A percentile compares a stretch with the other conserved stretches of the same genome.
Evolutionary conservation across 2,888 invertebrate species (phyloP).

Genomic region (Dryadula phaetusa): DNA sequence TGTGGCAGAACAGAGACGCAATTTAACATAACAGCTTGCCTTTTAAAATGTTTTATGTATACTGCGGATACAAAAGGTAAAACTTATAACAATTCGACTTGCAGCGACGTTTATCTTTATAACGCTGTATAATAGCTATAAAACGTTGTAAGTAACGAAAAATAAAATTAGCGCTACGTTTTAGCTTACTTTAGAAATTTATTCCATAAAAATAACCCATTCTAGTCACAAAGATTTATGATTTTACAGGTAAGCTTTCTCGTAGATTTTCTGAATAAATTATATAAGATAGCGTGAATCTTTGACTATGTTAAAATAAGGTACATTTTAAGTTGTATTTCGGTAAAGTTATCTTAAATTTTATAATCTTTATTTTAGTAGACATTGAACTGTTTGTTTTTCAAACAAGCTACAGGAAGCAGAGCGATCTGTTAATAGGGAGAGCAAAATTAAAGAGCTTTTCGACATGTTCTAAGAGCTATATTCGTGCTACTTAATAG

Average conservation of each 20-base stretch:
- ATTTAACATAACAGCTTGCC: slow-evolving; percentile 13
- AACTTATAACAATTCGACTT: slow-evolving; percentile 18
- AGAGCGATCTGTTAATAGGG: background rate
- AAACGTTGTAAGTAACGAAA: background rate
- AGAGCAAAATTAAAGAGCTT: slow-evolving; percentile 6
- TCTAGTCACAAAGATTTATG: background rate
- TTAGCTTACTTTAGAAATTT: slow-evolving; percentile 17
- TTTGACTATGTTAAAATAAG: background rate
- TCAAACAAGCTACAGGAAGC: background rate
- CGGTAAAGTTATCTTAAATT: background rate
- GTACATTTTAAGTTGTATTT: background rate
- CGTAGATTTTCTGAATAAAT: slow-evolving; percentile 10
- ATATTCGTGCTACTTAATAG: slow-evolving; percentile 41
- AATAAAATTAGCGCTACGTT: slow-evolving; percentile 4
- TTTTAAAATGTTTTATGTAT: slow-evolving; percentile 23
- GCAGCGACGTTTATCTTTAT: slow-evolving; percentile 7
- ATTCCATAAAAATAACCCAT: slow-evolving; percentile 13
- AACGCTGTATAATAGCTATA: background rate
- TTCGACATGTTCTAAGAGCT: slow-evolving; percentile 44
- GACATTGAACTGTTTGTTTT: slow-evolving; percentile 1
- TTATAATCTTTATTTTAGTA: background rate
- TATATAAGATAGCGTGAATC: background rate
- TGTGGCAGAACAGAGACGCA: slow-evolving; percentile 3
- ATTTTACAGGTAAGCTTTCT: slow-evolving; percentile 16
- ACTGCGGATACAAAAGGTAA: slow-evolving; percentile 8